Evolutionary conservation across 2,113 vertebrate genomes (phyloP).

Genomic region (Mesitornis unicolor): DNA sequence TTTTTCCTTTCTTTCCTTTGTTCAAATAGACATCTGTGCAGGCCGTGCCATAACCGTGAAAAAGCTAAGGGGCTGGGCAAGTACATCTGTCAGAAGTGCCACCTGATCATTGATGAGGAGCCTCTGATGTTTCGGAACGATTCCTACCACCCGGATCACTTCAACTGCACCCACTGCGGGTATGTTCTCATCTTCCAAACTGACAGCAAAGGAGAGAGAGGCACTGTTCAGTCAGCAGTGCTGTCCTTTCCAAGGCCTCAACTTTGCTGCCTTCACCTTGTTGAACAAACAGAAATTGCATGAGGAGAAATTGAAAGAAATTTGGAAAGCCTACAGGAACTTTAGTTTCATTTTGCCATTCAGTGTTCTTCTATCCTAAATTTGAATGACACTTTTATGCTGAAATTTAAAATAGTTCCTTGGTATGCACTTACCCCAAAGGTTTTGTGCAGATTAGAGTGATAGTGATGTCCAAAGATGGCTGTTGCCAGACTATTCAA

Average conservation of each 20-base stretch:
- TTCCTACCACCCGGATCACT: constrained; percentile 78
- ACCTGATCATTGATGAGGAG: constrained; percentile 78
- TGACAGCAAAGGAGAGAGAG: not conserved
- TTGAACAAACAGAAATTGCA: not conserved
- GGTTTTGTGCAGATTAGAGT: not conserved
- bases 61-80: constrained; percentile 79
- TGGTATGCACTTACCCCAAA: not conserved
- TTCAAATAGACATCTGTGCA: constrained; percentile 73
- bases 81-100: constrained; percentile 79
- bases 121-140: constrained; percentile 78
- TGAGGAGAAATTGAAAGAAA: not conserved
- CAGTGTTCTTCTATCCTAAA: not conserved
- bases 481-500: not conserved
- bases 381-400: not conserved
- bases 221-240: not conserved
- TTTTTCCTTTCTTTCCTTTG: not conserved
- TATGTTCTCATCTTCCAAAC: not conserved
- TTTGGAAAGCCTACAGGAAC: not conserved
- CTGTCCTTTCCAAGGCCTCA: not conserved
- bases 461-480: not conserved
- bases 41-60: constrained; percentile 77
- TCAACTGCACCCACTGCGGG: constrained; percentile 80
- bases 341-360: not conserved
- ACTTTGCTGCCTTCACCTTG: not conserved
- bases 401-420: not conserved